phyloP scores from a whole-genome alignment of 2,113 vertebrate genomes.

The Rhinolophus ferrumequinum region DNA sequence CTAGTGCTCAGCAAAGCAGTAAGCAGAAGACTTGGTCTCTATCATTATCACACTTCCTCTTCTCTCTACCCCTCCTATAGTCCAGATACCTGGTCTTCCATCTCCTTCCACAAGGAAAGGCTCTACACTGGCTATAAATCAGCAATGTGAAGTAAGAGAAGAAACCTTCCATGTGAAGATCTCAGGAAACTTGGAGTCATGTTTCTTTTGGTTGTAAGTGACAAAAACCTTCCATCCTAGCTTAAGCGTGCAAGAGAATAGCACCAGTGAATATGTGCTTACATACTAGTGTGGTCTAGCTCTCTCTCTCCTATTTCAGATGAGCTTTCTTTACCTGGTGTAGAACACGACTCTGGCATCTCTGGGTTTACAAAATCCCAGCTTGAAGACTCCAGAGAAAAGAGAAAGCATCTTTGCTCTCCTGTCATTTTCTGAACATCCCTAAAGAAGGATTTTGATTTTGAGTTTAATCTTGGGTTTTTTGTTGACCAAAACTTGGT shows the following conservation, averaged over 20 bases:
- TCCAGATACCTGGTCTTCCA: neutral
- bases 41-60: neutral
- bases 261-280: neutral
- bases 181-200: neutral
- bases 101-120: neutral
- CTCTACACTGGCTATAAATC: neutral
- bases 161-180: neutral
- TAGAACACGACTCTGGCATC: neutral
- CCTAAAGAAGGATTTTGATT: neutral
- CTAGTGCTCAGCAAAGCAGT: neutral
- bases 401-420: neutral
- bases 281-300: neutral
- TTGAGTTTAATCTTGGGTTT: neutral
- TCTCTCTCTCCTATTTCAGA: neutral
- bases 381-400: neutral
- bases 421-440: constrained; percentile 23
- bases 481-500: neutral
- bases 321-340: neutral
- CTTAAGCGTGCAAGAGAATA: neutral
- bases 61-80: neutral
- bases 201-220: neutral
- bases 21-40: neutral
- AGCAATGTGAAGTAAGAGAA: neutral
- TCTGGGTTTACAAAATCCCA: neutral
- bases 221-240: neutral